These are phyloP conservation scores for Lutraria lutraria DNA, from an alignment of 2,888 invertebrate species.

Conservation along the genomic window DNA sequence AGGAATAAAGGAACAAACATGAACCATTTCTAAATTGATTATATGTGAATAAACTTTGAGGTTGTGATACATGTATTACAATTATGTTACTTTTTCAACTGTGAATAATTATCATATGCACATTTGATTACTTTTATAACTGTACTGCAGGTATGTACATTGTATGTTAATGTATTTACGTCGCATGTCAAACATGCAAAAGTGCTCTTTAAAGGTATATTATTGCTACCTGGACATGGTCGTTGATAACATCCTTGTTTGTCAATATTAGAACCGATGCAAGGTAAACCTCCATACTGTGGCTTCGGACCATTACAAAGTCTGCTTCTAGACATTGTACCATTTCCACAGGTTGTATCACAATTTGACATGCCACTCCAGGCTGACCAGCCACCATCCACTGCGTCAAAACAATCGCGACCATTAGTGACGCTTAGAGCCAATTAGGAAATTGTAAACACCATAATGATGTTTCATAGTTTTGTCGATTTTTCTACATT, in stretches of 20 bases:
- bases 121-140: too few species aligned
- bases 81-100: background rate
- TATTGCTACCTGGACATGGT: conserved; percentile 31
- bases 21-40: too few species aligned
- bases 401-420: background rate
- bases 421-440: too few species aligned
- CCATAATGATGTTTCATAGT: too few species aligned
- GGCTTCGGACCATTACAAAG: background rate
- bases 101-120: background rate
- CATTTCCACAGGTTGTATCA: background rate
- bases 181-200: background rate
- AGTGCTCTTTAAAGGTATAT: background rate
- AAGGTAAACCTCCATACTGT: background rate
- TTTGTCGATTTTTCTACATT: too few species aligned
- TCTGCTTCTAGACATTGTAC: background rate
- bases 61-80: too few species aligned
- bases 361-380: background rate
- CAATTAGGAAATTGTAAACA: too few species aligned
- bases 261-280: background rate
- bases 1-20: too few species aligned
- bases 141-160: too few species aligned
- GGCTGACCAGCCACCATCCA: background rate
- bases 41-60: too few species aligned
- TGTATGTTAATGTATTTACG: background rate
- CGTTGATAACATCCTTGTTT: background rate